These are phyloP conservation scores for Chunga burmeisteri DNA, from an alignment of 2,113 vertebrate genomes.

Conservation along the genomic window DNA sequence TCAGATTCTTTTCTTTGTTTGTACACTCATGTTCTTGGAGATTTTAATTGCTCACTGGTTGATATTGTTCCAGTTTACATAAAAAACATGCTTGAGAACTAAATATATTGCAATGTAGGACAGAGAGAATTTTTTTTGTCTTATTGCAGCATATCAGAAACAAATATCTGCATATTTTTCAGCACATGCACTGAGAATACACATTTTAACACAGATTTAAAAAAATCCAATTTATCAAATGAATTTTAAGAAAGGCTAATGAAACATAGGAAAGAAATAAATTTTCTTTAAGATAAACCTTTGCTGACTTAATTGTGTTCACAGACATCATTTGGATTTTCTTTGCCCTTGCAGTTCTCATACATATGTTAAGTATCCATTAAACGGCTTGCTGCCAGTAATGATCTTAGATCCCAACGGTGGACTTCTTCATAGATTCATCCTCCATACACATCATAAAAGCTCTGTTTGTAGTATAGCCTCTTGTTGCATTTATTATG, in stretches of 20 bases:
- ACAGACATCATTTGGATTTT: background rate
- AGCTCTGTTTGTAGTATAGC: background rate
- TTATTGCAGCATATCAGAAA: background rate
- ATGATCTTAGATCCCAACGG: background rate
- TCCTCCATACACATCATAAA: background rate
- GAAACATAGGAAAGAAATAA: background rate
- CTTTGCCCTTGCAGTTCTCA: background rate
- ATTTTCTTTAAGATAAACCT: background rate
- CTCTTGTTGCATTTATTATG: background rate
- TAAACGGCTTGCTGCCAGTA: background rate
- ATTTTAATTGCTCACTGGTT: background rate
- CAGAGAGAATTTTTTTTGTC: background rate
- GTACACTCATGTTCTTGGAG: background rate
- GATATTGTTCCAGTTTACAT: background rate
- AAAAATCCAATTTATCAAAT: background rate
- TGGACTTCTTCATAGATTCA: background rate
- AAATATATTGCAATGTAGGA: background rate
- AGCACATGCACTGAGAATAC: background rate
- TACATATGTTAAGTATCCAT: background rate
- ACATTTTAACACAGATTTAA: background rate
- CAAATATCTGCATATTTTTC: background rate
- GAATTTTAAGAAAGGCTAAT: background rate
- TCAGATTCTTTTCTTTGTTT: background rate
- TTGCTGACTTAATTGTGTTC: background rate
- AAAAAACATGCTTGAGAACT: background rate